Conservation (phyloP, 2,797 vertebrate species). For the Chromis chromis region DNA sequence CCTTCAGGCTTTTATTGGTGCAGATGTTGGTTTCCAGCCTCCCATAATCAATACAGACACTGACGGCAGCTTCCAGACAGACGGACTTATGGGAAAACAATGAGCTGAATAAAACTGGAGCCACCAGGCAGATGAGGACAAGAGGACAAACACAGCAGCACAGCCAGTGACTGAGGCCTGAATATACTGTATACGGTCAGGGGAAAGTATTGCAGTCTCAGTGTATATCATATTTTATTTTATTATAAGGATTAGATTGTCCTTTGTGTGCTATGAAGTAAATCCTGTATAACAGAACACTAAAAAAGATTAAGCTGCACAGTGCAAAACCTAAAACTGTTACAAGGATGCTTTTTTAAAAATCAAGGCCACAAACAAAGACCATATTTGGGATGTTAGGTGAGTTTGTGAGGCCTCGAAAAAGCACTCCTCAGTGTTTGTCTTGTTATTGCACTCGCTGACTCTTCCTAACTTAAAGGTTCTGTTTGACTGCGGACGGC, state of each 20-base stretch:
- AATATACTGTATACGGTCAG: not conserved
- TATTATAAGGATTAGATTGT: not conserved
- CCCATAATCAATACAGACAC: constrained; percentile 45
- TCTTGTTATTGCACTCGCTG: not conserved
- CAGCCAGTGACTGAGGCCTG: not conserved
- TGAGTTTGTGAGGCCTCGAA: not conserved
- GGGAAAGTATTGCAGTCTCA: not conserved
- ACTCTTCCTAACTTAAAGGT: constrained; percentile 31
- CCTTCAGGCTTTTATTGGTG: constrained; percentile 40
- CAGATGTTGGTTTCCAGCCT: constrained; percentile 39
- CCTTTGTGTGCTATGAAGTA: not conserved
- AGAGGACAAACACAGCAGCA: constrained; percentile 24
- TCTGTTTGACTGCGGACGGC: not conserved
- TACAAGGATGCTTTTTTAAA: too few relatives aligned
- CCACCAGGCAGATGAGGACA: constrained; percentile 26
- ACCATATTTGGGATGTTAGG: not conserved
- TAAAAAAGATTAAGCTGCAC: not conserved
- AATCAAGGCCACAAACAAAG: too few relatives aligned
- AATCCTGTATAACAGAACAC: not conserved
- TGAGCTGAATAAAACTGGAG: constrained; percentile 42
- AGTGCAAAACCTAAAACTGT: too few relatives aligned
- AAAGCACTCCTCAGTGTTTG: not conserved
- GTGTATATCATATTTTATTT: not conserved
- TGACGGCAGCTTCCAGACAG: constrained; percentile 34
- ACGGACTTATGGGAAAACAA: constrained; percentile 49